Percentiles rank a stretch among this genome's conserved stretches.
These are phyloP conservation scores for Lutjanus campechanus DNA, from an alignment of 2,797 vertebrate genomes.

Conservation along the genomic window DNA sequence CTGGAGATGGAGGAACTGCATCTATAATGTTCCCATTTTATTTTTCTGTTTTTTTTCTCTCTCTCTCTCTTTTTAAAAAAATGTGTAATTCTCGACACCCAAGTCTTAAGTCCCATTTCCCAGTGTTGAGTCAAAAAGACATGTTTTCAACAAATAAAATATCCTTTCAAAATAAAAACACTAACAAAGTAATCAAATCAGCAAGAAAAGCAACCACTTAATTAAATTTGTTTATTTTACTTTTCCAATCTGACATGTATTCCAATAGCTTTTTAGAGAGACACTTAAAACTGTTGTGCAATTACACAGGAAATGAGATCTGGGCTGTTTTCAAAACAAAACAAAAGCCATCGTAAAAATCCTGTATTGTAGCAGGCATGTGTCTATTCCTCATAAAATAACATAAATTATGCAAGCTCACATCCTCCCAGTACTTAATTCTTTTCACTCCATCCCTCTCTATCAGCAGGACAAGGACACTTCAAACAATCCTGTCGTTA, in stretches of 20 bases:
- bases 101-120: background rate
- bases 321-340: slow-evolving; percentile 2
- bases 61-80: too few species aligned
- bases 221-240: background rate
- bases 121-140: background rate
- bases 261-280: background rate
- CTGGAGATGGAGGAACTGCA: background rate
- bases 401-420: background rate
- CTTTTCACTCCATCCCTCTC: background rate
- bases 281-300: background rate
- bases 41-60: background rate
- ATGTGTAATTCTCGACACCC: background rate
- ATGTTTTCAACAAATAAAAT: background rate
- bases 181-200: slow-evolving; percentile 4
- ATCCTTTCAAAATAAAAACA: background rate
- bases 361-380: background rate
- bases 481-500: background rate
- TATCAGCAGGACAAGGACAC: background rate
- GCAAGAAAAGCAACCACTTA: background rate
- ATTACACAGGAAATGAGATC: slow-evolving; percentile 12
- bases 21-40: background rate
- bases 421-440: background rate
- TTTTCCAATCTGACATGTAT: background rate
- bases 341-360: background rate
- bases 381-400: slow-evolving; percentile 5